Evolutionary conservation across 2,888 invertebrate genomes (phyloP).

Genomic region (Limnephilus rhombicus): DNA sequence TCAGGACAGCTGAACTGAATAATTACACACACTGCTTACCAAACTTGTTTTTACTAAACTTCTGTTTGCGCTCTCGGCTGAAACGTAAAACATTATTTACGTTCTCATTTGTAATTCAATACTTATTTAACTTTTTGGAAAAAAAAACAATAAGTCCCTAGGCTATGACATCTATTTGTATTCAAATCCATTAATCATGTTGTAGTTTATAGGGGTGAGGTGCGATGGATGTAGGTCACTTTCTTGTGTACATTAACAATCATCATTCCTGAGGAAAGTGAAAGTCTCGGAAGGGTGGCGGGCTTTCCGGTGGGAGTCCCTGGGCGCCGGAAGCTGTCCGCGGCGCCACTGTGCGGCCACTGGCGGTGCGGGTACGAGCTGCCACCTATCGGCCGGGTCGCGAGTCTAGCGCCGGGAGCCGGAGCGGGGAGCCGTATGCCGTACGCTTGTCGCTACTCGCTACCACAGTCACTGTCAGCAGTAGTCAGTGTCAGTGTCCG

Average conservation of each 20-base stretch:
- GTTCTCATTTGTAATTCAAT: neutral
- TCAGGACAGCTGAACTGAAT: too few relatives aligned
- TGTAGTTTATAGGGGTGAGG: neutral
- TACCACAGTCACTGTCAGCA: constrained; percentile 36
- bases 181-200: neutral
- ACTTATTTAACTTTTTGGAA: neutral
- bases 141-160: neutral
- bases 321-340: constrained; percentile 59
- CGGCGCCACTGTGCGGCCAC: neutral
- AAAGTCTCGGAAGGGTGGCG: constrained; percentile 31
- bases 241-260: neutral
- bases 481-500: constrained; percentile 15
- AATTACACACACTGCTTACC: neutral
- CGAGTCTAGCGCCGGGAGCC: constrained; percentile 37
- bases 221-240: neutral
- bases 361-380: neutral
- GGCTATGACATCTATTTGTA: neutral
- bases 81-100: neutral
- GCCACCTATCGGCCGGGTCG: neutral
- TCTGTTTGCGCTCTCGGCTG: neutral
- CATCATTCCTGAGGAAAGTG: constrained; percentile 38
- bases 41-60: too few relatives aligned
- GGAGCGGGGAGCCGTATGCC: neutral
- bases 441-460: neutral
- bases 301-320: constrained; percentile 46